Evolutionary conservation across 2,113 vertebrate species (phyloP), one percentile per base, ranked within the genome.

Genomic region (Romanogobio albipinnatus): DNA sequence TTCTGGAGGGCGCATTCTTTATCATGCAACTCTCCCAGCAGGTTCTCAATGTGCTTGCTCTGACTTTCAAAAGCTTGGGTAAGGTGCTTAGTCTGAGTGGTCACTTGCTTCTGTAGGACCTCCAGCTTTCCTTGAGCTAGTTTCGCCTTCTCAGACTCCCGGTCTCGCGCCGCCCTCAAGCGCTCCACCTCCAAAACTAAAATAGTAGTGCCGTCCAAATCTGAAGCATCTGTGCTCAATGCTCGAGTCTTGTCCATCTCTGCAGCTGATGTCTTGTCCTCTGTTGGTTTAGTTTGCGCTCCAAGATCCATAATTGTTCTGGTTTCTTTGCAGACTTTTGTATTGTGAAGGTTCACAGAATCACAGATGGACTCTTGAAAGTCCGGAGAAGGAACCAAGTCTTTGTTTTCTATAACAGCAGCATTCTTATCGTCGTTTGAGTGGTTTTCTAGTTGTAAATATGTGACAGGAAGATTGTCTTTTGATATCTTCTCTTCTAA

Each of bases 41-140:
- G 92, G 49, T 90, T 91, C 49, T 89, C 88, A 51, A 96, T 95
- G 88, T 96, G 92, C 79, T 87, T 91, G 88, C 92, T 95, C 88
- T 96, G 95, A 76, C 88, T 94, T 82, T 96, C 95, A 81, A 95
- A 95, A 81, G 95, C 95, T 62, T 79, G 86, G 3, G 94, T 94
- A 5, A 96, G 89, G 75, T 95, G 93, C 73, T 91, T 89, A 1
- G 95, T 96, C 90, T 96, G 94, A 83, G 85, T 83, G 19, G 92
- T 95, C 84, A 96, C 92, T 89, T 93, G 94, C 61, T 84, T 91
- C 90, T 96, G 95, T 56, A 96, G 90, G 43, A 71, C 90, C 36
- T 94, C 91, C 59, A 96, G 89, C 85, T 92, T 94, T n/a, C 89
- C 80, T 85, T 95, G 93, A 49, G 80, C 85, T 56, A 91, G 89